These are phyloP conservation scores for Heliothis subflexa DNA, from an alignment of 1,140 invertebrate species.

Conservation along the genomic window DNA sequence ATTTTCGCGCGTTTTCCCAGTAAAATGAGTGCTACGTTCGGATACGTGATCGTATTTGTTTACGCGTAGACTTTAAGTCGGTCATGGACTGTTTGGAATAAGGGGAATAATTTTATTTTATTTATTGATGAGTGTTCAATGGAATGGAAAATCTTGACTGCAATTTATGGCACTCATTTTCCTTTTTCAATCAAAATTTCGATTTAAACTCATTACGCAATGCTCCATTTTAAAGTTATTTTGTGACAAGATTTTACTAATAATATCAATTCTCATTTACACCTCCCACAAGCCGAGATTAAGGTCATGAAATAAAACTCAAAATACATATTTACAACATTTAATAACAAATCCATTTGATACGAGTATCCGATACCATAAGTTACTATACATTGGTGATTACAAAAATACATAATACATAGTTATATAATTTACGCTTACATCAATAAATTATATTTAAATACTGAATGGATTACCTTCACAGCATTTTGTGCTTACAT, in stretches of 20 bases:
- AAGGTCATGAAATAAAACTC: constrained; percentile 28
- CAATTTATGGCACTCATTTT: neutral
- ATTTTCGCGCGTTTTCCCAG: constrained; percentile 73
- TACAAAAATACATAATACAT: constrained; percentile 3
- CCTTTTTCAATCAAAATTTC: neutral
- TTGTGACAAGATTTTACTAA: too few species aligned
- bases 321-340: constrained; percentile 51
- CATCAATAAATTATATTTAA: constrained; percentile 8
- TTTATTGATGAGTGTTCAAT: constrained; percentile 22
- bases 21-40: constrained; percentile 58
- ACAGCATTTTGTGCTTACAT: constrained; percentile 24
- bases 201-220: neutral
- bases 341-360: constrained; percentile 46
- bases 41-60: constrained; percentile 50
- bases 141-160: neutral
- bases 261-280: too few species aligned
- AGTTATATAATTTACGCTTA: constrained; percentile 32
- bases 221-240: too few species aligned
- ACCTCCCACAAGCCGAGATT: neutral
- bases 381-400: neutral
- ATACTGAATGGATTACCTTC: constrained; percentile 31
- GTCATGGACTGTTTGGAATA: constrained; percentile 22
- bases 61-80: constrained; percentile 23
- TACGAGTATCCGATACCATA: constrained; percentile 8
- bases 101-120: neutral